phyloP scores from a whole-genome alignment of 2,797 vertebrate genomes.

The Schizopygopsis pylzovi region DNA sequence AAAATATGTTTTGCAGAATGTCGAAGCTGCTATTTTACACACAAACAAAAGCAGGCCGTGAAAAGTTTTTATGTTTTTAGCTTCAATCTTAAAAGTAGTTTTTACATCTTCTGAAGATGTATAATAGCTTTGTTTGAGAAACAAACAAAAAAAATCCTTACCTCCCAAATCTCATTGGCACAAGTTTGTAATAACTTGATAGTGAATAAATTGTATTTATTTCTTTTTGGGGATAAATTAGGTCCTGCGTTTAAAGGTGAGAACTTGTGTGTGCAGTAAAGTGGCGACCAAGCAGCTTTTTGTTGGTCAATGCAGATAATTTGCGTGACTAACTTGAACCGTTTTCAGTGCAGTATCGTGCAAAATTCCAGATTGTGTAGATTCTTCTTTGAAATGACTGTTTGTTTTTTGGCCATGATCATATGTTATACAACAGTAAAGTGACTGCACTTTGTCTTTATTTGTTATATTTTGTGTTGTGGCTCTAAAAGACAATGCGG shows the following conservation, averaged over 20 bases:
- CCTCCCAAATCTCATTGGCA: not conserved
- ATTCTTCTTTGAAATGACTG: too few relatives aligned
- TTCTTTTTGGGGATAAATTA: not conserved
- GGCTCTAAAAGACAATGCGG: not conserved
- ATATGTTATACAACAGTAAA: not conserved
- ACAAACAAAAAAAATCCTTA: too few relatives aligned
- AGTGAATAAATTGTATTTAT: not conserved
- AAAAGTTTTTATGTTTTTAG: not conserved
- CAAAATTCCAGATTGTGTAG: too few relatives aligned
- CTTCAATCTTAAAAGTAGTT: not conserved
- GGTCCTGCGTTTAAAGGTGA: not conserved
- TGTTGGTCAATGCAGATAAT: too few relatives aligned
- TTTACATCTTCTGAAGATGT: too few relatives aligned
- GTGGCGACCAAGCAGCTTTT: not conserved
- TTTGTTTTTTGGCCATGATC: too few relatives aligned
- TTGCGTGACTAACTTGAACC: too few relatives aligned
- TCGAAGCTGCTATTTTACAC: not conserved
- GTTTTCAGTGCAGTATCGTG: too few relatives aligned
- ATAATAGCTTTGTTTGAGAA: too few relatives aligned
- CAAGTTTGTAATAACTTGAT: not conserved
- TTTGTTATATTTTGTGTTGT: not conserved
- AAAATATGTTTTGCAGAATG: not conserved
- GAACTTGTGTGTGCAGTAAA: too few relatives aligned
- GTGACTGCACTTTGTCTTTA: not conserved
- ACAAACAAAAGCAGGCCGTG: not conserved